phyloP scores from a whole-genome alignment of 2,888 invertebrate species.

The Stenoptilia bipunctidactyla region DNA sequence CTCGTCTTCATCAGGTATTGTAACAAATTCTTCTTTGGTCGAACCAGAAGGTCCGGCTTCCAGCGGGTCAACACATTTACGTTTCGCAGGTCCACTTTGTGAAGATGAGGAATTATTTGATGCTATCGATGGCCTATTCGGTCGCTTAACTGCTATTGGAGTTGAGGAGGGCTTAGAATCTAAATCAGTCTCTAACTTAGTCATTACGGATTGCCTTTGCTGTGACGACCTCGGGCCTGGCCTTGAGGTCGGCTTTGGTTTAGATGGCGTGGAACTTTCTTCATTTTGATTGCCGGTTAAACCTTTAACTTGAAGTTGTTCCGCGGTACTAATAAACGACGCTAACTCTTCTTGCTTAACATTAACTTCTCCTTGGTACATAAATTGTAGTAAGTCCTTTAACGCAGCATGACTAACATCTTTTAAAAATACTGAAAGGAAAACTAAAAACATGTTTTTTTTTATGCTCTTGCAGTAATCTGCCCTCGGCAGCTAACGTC shows the following conservation, averaged over 20 bases:
- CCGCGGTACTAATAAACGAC: slow-evolving; percentile 79
- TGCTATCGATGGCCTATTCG: slow-evolving; percentile 75
- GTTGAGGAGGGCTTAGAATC: slow-evolving; percentile 75
- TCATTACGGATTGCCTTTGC: slow-evolving; percentile 73
- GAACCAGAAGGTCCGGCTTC: slow-evolving; percentile 73
- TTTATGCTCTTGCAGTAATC: slow-evolving; percentile 79
- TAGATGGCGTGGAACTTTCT: slow-evolving; percentile 69
- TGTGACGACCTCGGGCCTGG: slow-evolving; percentile 76
- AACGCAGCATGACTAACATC: slow-evolving; percentile 78
- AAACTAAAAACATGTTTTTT: slow-evolving; percentile 44
- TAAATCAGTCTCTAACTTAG: slow-evolving; percentile 74
- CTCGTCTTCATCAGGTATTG: slow-evolving; percentile 67
- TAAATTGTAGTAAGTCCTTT: slow-evolving; percentile 78
- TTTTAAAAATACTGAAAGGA: slow-evolving; percentile 74
- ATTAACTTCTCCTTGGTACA: slow-evolving; percentile 81
- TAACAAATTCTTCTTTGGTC: slow-evolving; percentile 65
- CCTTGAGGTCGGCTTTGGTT: slow-evolving; percentile 70
- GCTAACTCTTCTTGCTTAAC: slow-evolving; percentile 80
- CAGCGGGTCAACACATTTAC: slow-evolving; percentile 72
- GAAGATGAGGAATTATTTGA: slow-evolving; percentile 71
- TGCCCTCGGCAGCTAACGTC: slow-evolving; percentile 80
- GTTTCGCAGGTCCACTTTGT: slow-evolving; percentile 70
- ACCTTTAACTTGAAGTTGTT: slow-evolving; percentile 80
- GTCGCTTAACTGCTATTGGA: slow-evolving; percentile 74
- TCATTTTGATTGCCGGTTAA: slow-evolving; percentile 75